phyloP scores from a whole-genome alignment of 2,113 vertebrate genomes.

The Merops nubicus region DNA sequence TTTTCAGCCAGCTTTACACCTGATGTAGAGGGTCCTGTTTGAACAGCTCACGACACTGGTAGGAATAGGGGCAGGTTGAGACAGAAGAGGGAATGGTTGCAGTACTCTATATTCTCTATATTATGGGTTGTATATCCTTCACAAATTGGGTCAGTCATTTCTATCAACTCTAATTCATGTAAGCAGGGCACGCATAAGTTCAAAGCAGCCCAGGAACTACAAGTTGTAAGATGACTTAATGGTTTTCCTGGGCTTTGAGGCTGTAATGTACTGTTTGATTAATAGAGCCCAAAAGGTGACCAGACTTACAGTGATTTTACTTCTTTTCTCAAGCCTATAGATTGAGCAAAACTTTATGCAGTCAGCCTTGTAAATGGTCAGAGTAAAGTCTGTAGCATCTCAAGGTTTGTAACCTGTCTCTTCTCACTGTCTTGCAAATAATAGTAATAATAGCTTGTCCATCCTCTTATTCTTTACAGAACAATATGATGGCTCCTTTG shows the following conservation, averaged over 20 bases:
- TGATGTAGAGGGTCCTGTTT: not conserved
- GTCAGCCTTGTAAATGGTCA: not conserved
- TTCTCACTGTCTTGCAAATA: not conserved
- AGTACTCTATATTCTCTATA: not conserved
- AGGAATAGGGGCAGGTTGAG: not conserved
- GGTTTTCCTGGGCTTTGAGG: not conserved
- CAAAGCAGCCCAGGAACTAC: not conserved
- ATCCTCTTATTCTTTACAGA: not conserved
- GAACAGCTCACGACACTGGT: not conserved
- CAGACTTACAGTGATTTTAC: not conserved
- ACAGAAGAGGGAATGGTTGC: not conserved
- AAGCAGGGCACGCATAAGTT: not conserved
- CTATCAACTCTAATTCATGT: not conserved
- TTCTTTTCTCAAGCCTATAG: not conserved
- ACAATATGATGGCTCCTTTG: not conserved
- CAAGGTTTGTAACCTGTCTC: not conserved
- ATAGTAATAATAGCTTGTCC: not conserved
- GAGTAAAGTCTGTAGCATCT: not conserved
- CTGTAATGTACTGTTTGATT: not conserved
- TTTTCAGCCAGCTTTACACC: not conserved
- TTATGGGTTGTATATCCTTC: not conserved
- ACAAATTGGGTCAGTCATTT: constrained; percentile 4
- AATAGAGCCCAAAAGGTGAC: not conserved
- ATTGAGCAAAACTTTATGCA: not conserved
- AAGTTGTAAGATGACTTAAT: not conserved